Evolutionary conservation across 2,113 vertebrate species (phyloP).

Genomic region (Trochalopteron elliotii): DNA sequence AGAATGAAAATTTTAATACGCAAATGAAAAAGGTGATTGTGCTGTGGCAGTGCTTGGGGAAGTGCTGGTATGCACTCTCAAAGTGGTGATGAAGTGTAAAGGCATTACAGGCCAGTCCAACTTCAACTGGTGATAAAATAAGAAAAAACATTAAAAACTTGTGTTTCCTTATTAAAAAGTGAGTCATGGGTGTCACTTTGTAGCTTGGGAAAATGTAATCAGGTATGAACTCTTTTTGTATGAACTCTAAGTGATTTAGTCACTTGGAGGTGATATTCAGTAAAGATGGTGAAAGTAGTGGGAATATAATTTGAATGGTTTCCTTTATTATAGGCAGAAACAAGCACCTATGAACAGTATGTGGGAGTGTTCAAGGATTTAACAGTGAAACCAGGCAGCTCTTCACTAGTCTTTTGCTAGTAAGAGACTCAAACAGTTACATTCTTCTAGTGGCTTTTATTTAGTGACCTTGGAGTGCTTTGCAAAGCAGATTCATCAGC

Average conservation of each 20-base stretch:
- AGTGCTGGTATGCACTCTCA: neutral
- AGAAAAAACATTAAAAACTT: neutral
- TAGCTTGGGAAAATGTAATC: neutral
- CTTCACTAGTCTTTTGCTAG: neutral
- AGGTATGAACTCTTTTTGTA: neutral
- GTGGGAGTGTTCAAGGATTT: neutral
- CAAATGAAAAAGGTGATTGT: neutral
- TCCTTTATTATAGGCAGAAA: neutral
- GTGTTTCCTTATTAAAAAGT: neutral
- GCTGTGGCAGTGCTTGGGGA: neutral
- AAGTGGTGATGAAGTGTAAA: neutral
- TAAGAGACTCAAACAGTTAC: neutral
- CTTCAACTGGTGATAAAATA: neutral
- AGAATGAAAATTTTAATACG: neutral
- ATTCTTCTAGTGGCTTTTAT: neutral
- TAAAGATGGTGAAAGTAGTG: neutral
- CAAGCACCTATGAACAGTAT: accelerated
- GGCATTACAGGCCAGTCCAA: neutral
- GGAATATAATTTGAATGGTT: neutral
- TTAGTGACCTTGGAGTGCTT: neutral
- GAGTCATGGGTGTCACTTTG: neutral
- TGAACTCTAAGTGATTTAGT: neutral
- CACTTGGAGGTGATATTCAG: neutral
- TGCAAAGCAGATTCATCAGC: neutral
- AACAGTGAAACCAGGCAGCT: neutral